A percentile compares a stretch with the other conserved stretches of the same genome.
Conservation (phyloP, 2,888 invertebrate species). For the Lasioglossum villosulum region DNA sequence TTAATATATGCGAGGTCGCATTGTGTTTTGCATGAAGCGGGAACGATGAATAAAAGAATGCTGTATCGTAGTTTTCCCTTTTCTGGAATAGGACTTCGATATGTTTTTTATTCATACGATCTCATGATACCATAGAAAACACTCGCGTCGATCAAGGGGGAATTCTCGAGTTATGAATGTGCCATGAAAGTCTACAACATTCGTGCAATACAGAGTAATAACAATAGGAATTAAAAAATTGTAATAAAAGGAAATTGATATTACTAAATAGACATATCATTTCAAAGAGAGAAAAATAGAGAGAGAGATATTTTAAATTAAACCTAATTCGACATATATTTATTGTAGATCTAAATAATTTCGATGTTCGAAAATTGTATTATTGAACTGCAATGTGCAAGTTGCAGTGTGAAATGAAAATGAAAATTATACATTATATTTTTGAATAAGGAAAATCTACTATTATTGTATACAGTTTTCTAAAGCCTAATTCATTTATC, state of each 20-base stretch:
- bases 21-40: neutral
- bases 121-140: conserved; percentile 10
- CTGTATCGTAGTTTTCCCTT: conserved; percentile 10
- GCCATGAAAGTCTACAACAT: neutral
- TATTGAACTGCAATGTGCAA: neutral
- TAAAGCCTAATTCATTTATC: neutral
- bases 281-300: no score
- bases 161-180: neutral
- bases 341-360: neutral
- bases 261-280: neutral
- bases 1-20: neutral
- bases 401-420: neutral
- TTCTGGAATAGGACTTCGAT: neutral
- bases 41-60: conserved; percentile 7
- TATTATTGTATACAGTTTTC: neutral
- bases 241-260: neutral
- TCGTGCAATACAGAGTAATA: neutral
- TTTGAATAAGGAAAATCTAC: neutral
- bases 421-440: neutral
- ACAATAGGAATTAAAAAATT: neutral
- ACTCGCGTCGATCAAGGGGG: neutral
- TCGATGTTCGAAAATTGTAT: neutral
- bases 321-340: neutral
- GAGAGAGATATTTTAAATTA: neutral
- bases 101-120: conserved; percentile 13